Conservation (phyloP, 2,113 vertebrate species). For the Danio rerio region GRCz12tu NC_133185.1:47047001-47047500, state of each 20-base stretch:
- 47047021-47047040: neutral
- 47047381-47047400: neutral
- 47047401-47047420: neutral
- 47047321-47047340: conserved; percentile 7
- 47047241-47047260: conserved; percentile 1
- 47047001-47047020: neutral
- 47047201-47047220: conserved; percentile 14
- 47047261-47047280: neutral
- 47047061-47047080: conserved; percentile 6
- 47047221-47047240: neutral
- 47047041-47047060: neutral
- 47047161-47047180: conserved; percentile 19
- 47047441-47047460: neutral
- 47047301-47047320: neutral
- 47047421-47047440: neutral
- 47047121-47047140: conserved; percentile 20
- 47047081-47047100: neutral
- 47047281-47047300: conserved; percentile 11
- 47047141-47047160: conserved; percentile 34
- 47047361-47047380: neutral
- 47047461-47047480: conserved; percentile 45
- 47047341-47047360: conserved; percentile 26
- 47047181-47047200: conserved; percentile 7
- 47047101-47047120: neutral
- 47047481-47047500: conserved; percentile 58